A percentile compares a stretch with the other conserved stretches of the same genome.
Conservation (phyloP, 2,888 invertebrate species). For the Chydorus sphaericus region DNA sequence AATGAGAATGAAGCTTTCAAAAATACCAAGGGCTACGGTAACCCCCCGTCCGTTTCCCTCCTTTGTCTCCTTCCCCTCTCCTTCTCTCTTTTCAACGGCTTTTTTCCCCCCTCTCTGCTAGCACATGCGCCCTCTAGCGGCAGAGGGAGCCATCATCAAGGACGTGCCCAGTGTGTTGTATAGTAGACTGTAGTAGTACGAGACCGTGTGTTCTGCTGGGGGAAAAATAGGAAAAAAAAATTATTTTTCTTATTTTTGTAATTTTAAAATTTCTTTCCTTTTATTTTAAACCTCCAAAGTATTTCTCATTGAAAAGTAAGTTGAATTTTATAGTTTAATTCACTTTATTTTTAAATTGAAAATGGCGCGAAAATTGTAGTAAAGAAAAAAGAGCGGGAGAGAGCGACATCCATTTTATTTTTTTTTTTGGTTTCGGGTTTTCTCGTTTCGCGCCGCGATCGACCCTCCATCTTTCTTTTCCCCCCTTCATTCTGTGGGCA, state of each 20-base stretch:
- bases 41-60: not conserved
- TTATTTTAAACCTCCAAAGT: too few species aligned
- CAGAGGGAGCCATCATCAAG: not conserved
- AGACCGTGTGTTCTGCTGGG: not conserved
- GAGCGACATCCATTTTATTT: not conserved
- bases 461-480: conserved; percentile 8
- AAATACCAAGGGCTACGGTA: not conserved
- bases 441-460: conserved; percentile 4
- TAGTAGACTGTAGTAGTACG: too few species aligned
- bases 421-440: too few species aligned
- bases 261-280: too few species aligned
- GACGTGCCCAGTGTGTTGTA: conserved; percentile 1
- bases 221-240: too few species aligned
- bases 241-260: too few species aligned
- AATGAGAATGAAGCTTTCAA: not conserved
- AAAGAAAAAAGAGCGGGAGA: not conserved
- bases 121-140: conserved; percentile 8
- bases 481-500: not conserved
- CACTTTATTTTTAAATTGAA: not conserved
- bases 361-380: conserved; percentile 1
- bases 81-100: not conserved
- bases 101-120: not conserved
- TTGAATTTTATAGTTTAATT: too few species aligned
- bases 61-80: not conserved
- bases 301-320: too few species aligned